Conservation (phyloP, 2,797 vertebrate species). For the Novumbra hubbsi region DNA sequence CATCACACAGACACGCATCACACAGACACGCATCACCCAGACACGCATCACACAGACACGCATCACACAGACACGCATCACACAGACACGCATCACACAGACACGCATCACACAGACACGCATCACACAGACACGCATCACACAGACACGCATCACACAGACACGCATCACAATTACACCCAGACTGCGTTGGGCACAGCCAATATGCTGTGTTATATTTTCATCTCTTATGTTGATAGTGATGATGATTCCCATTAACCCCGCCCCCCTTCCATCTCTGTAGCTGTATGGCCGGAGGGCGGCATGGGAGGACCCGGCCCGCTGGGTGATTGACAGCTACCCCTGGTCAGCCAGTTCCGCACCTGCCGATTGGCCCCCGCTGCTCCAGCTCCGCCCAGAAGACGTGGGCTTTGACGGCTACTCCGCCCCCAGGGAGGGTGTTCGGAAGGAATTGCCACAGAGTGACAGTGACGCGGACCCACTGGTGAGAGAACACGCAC, state of each 20-base stretch:
- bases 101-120: no score
- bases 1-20: no score
- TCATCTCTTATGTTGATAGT: neutral
- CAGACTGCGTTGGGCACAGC: no score
- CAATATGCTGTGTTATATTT: neutral
- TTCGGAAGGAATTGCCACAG: slow-evolving; percentile 85
- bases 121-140: slow-evolving; percentile 1
- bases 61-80: no score
- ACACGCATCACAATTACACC: neutral
- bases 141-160: neutral
- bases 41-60: no score
- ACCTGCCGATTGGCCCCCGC: slow-evolving; percentile 90
- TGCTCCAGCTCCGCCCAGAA: slow-evolving; percentile 93
- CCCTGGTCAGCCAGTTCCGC: slow-evolving; percentile 86
- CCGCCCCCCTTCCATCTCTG: slow-evolving; percentile 2
- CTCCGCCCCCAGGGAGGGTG: slow-evolving; percentile 83
- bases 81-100: no score
- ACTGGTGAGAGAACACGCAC: slow-evolving; percentile 78
- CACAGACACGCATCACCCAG: no score
- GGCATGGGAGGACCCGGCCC: slow-evolving; percentile 93
- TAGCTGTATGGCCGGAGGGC: slow-evolving; percentile 92
- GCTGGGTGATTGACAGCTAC: slow-evolving; percentile 95
- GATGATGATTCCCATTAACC: neutral
- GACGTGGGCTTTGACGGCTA: slow-evolving; percentile 97
- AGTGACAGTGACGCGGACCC: slow-evolving; percentile 92